Conservation (phyloP, 2,888 invertebrate genomes). For the Melinaea menophilus region DNA sequence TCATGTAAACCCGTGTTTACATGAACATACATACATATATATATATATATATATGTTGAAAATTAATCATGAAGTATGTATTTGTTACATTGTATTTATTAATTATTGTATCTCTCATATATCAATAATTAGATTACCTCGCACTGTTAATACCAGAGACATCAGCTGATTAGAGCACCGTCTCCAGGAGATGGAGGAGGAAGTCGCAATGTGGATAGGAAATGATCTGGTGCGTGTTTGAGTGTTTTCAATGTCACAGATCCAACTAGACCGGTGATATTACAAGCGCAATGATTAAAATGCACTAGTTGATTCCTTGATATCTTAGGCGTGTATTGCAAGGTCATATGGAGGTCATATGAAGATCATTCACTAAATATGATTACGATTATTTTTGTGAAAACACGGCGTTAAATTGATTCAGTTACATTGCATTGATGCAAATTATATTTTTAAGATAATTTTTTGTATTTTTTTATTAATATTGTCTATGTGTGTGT, state of each 20-base stretch:
- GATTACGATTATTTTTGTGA: background rate
- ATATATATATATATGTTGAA: no score
- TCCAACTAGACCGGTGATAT: slow-evolving; percentile 1
- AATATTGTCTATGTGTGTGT: background rate
- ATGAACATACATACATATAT: no score
- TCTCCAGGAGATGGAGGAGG: background rate
- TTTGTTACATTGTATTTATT: no score
- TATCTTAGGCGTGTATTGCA: background rate
- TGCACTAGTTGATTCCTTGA: slow-evolving; percentile 21
- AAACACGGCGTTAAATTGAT: background rate
- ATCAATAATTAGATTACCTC: no score
- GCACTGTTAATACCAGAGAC: no score
- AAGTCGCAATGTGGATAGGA: background rate
- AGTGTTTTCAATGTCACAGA: slow-evolving; percentile 7
- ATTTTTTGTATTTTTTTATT: no score
- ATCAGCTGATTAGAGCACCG: background rate
- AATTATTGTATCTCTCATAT: no score
- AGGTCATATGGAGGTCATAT: slow-evolving; percentile 12
- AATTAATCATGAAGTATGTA: no score
- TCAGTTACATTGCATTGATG: background rate
- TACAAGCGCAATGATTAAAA: slow-evolving; percentile 17
- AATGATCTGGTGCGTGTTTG: background rate
- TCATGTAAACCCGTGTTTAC: slow-evolving; percentile 5
- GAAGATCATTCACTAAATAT: no score
- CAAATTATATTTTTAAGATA: no score